Conservation (phyloP, 37 sponge, comb jelly and placozoan genomes). For the Diacarnus erythraeanus region DNA sequence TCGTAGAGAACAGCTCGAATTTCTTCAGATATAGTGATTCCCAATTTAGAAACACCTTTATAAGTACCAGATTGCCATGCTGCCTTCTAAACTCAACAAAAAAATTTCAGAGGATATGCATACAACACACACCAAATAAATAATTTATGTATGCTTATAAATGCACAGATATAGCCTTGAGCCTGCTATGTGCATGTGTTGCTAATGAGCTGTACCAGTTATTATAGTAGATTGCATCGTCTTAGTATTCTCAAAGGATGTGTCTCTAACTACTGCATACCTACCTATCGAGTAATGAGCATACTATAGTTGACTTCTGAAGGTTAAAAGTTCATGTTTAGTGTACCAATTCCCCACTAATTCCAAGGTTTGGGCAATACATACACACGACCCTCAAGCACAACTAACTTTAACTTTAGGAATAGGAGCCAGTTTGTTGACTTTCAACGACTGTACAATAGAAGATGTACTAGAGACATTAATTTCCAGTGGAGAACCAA, state of each 20-base stretch:
- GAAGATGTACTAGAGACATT: conserved; percentile 18
- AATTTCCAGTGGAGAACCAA: conserved; percentile 68
- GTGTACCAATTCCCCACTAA: too few species aligned
- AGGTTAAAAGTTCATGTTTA: too few species aligned
- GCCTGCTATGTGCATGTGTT: too few species aligned
- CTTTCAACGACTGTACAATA: conserved; percentile 24
- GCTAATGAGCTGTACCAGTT: too few species aligned
- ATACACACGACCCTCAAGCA: too few species aligned
- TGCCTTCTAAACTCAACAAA: conserved; percentile 52
- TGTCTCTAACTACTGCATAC: background rate
- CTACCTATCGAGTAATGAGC: background rate
- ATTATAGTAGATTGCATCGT: too few species aligned
- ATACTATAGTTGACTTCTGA: background rate
- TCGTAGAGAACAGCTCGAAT: conserved; percentile 76
- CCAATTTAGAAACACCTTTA: conserved; percentile 55
- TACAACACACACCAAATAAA: too few species aligned
- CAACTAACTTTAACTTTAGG: conserved; percentile 54
- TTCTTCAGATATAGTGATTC: conserved; percentile 65
- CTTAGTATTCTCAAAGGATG: background rate
- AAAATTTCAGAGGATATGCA: too few species aligned
- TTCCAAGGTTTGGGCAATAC: too few species aligned
- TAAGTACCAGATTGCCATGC: conserved; percentile 73
- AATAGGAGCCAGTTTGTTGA: conserved; percentile 6
- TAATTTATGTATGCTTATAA: too few species aligned
- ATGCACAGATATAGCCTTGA: too few species aligned